phyloP scores from a whole-genome alignment of 2,113 vertebrate genomes.

The Hypanus sabinus region DNA sequence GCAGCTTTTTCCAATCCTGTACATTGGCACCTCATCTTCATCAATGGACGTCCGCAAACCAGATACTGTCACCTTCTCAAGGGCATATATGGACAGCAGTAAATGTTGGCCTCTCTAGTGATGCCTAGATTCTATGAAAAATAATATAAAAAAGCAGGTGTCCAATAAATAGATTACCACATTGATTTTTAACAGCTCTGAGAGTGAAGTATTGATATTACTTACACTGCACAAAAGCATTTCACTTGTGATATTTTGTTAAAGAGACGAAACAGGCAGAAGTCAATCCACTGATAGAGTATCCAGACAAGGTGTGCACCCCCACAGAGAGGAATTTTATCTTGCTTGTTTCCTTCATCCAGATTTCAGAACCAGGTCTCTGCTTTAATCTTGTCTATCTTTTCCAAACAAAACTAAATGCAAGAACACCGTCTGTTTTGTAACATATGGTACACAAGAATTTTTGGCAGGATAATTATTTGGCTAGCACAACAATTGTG shows the following conservation, averaged over 20 bases:
- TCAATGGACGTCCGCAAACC: too few relatives aligned
- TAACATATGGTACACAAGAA: conserved; percentile 14
- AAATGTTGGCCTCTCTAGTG: too few relatives aligned
- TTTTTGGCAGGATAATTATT: conserved; percentile 1
- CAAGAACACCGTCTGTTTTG: background rate
- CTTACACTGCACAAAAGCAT: background rate
- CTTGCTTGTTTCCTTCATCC: background rate
- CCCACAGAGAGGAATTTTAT: background rate
- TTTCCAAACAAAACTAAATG: background rate
- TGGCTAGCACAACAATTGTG: background rate
- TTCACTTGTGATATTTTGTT: background rate
- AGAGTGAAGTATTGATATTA: background rate
- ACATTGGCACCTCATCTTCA: too few relatives aligned
- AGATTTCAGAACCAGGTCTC: background rate
- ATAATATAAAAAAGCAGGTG: too few relatives aligned
- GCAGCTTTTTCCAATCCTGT: too few relatives aligned
- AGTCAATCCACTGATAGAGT: background rate
- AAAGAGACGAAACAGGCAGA: background rate
- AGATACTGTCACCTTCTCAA: too few relatives aligned
- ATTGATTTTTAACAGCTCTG: background rate
- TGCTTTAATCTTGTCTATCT: background rate
- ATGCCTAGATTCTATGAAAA: too few relatives aligned
- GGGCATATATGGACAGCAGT: too few relatives aligned
- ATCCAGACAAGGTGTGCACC: background rate
- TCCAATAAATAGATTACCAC: background rate